These are phyloP conservation scores for Reinhardtius hippoglossoides DNA, from an alignment of 2,113 vertebrate species.

Conservation along the genomic window DNA sequence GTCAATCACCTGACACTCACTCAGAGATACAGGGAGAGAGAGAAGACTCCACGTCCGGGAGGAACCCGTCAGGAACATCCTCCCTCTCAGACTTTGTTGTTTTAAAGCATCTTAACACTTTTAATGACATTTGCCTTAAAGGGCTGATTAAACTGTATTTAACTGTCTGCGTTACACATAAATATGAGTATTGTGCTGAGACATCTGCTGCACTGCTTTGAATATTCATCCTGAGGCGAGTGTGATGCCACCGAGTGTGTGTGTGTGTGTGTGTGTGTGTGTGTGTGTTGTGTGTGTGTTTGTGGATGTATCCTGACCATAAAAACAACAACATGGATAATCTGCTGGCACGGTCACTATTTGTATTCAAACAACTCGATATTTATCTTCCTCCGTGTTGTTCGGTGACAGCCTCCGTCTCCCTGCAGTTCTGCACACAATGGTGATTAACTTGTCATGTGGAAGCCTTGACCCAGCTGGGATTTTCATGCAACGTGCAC, in stretches of 20 bases:
- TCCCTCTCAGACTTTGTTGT: too few species aligned
- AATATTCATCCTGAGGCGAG: too few species aligned
- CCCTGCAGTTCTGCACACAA: slow-evolving; percentile 21
- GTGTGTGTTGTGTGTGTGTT: slow-evolving; percentile 20
- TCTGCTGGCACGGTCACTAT: slow-evolving; percentile 33
- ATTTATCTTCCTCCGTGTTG: slow-evolving; percentile 43
- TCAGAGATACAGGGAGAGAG: too few species aligned
- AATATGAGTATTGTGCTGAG: too few species aligned
- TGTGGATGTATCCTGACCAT: slow-evolving; percentile 17
- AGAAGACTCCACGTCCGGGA: too few species aligned
- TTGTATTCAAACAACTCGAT: slow-evolving; percentile 46
- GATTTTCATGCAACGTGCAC: slow-evolving; percentile 17
- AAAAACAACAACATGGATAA: slow-evolving; percentile 42
- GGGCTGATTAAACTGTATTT: not conserved
- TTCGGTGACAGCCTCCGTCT: slow-evolving; percentile 18
- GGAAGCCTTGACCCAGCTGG: slow-evolving; percentile 33
- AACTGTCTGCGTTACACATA: slow-evolving; percentile 28
- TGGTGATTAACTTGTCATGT: slow-evolving; percentile 42
- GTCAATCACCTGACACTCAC: too few species aligned
- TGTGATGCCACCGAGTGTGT: too few species aligned
- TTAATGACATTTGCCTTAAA: slow-evolving; percentile 6
- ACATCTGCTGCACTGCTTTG: too few species aligned
- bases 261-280: not conserved
- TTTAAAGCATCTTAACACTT: too few species aligned
- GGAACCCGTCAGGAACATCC: too few species aligned